A percentile compares a stretch with the other conserved stretches of the same genome.
Conservation (phyloP, 2,113 vertebrate species). For the Chiloscyllium plagiosum region DNA sequence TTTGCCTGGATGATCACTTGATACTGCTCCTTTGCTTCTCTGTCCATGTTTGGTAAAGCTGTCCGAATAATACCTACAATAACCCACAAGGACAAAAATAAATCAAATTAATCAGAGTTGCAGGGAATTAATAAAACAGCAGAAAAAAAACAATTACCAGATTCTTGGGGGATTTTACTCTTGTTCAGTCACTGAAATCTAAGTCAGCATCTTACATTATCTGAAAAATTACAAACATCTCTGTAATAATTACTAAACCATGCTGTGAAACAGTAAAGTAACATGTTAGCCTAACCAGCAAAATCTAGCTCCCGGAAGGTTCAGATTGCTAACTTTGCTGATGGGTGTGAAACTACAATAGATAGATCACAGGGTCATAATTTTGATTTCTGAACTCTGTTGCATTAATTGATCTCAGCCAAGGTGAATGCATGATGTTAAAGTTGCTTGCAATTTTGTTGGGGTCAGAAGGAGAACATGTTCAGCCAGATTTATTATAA, state of each 20-base stretch:
- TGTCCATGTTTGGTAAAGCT: constrained; percentile 86
- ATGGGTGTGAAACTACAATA: background rate
- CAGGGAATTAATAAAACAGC: background rate
- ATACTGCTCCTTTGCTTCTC: constrained; percentile 84
- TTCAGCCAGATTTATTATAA: background rate
- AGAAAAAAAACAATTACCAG: background rate
- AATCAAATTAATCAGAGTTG: background rate
- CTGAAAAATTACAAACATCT: background rate
- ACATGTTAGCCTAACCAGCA: background rate
- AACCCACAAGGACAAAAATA: background rate
- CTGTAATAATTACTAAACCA: background rate
- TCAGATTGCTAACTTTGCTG: background rate
- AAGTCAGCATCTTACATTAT: background rate
- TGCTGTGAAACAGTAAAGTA: background rate
- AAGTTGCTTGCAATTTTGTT: background rate
- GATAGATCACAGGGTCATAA: background rate
- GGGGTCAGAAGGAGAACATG: background rate
- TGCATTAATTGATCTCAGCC: background rate
- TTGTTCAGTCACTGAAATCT: background rate
- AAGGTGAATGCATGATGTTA: background rate
- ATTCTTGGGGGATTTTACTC: background rate
- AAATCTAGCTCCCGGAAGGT: background rate
- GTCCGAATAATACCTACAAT: constrained; percentile 84
- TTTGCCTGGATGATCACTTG: constrained; percentile 96
- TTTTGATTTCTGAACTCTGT: background rate